Evolutionary conservation across 2,113 vertebrate genomes (phyloP).

Genomic region (Hucho hucho): DNA sequence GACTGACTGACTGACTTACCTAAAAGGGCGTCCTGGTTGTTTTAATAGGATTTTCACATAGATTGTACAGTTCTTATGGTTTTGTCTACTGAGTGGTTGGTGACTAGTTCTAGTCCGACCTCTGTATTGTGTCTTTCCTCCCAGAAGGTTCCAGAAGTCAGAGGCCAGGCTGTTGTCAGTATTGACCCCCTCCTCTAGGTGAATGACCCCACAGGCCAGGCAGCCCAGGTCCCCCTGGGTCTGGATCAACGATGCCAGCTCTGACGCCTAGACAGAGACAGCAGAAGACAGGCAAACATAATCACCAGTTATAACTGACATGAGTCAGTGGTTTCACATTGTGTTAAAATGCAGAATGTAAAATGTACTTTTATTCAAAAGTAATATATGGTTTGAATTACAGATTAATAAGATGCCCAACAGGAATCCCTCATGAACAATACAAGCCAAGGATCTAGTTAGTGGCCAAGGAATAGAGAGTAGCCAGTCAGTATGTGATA

Average conservation of each 20-base stretch:
- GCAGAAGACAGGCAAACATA: too few relatives aligned
- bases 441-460: too few relatives aligned
- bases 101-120: conserved; percentile 48
- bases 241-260: conserved; percentile 67
- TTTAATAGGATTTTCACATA: not conserved
- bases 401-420: too few relatives aligned
- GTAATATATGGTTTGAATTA: too few relatives aligned
- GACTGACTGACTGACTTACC: too few relatives aligned
- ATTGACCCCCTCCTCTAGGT: conserved; percentile 73
- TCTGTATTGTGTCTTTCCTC: conserved; percentile 67
- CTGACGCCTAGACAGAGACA: conserved; percentile 55
- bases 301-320: too few relatives aligned
- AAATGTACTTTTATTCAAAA: too few relatives aligned
- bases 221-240: conserved; percentile 71
- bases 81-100: not conserved
- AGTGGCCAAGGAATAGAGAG: too few relatives aligned
- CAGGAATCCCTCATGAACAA: too few relatives aligned
- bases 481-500: not conserved
- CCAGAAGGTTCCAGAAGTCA: conserved; percentile 77
- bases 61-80: not conserved
- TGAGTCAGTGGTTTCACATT: too few relatives aligned
- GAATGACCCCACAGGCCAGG: conserved; percentile 58
- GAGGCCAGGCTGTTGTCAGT: conserved; percentile 51
- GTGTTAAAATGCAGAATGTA: too few relatives aligned
- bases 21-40: too few relatives aligned